A percentile compares a stretch with the other conserved stretches of the same genome.
Conservation (phyloP, 2,113 vertebrate genomes). For the Himantopus leucocephalus region DNA sequence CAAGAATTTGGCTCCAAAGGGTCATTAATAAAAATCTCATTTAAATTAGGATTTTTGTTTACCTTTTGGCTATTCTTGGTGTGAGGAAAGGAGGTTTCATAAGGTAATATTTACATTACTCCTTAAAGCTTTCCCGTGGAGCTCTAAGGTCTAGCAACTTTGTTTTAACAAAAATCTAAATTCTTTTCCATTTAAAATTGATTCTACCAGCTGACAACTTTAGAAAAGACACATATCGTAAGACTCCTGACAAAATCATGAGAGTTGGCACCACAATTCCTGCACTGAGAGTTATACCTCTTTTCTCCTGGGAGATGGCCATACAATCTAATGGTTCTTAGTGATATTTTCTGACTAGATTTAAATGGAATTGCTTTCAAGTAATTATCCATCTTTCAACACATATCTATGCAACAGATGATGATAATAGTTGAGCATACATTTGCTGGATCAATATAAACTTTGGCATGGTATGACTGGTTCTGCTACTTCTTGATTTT, state of each 20-base stretch:
- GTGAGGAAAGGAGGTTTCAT: neutral
- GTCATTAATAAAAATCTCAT: neutral
- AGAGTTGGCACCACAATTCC: neutral
- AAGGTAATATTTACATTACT: neutral
- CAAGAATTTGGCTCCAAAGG: neutral
- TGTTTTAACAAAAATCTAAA: neutral
- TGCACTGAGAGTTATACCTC: neutral
- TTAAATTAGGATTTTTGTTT: neutral
- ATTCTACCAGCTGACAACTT: neutral
- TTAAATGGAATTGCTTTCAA: slow-evolving; percentile 14
- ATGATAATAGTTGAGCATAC: neutral
- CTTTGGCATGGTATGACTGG: neutral
- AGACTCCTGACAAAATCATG: neutral
- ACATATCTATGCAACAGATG: neutral
- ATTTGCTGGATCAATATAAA: neutral
- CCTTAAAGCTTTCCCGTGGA: neutral
- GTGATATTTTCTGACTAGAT: neutral
- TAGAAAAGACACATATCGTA: neutral
- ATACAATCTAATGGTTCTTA: neutral
- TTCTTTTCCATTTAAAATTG: neutral
- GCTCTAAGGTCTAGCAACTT: neutral
- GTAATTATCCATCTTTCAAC: neutral
- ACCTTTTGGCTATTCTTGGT: neutral
- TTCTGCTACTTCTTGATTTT: neutral
- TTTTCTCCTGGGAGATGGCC: neutral